These are phyloP conservation scores for Lasaia peninsularis DNA, from an alignment of 1,140 invertebrate genomes.

Conservation along the genomic window DNA sequence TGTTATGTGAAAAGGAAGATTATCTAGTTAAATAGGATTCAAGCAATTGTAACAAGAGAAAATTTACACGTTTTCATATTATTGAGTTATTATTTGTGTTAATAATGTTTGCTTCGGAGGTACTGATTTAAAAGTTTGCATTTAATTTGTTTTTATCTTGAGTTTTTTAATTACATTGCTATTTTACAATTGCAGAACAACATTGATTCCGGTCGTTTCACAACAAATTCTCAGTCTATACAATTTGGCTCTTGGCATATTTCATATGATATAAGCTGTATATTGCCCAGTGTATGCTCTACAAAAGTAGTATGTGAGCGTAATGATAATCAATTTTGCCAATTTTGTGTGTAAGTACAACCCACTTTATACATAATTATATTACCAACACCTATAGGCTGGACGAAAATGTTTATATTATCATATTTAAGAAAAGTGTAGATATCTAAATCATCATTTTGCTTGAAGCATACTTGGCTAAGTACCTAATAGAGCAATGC, in stretches of 20 bases:
- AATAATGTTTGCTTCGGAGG: constrained; percentile 21
- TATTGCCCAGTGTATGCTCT: constrained; percentile 64
- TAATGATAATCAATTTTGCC: constrained; percentile 64
- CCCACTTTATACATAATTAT: no score
- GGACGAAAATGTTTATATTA: no score
- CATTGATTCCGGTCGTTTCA: constrained; percentile 50
- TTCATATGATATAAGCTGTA: constrained; percentile 65
- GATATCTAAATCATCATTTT: no score
- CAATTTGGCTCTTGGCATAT: constrained; percentile 69
- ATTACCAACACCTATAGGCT: no score
- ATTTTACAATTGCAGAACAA: constrained; percentile 35
- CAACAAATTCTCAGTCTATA: constrained; percentile 58
- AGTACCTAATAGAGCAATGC: no score
- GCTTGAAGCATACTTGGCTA: no score
- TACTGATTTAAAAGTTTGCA: background rate
- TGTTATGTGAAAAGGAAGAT: no score
- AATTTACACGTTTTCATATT: background rate
- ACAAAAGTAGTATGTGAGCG: constrained; percentile 69
- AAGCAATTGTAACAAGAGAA: no score
- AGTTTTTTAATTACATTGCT: background rate
- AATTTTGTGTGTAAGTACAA: constrained; percentile 66
- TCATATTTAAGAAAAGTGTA: no score
- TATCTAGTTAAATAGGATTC: no score
- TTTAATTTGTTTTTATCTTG: background rate
- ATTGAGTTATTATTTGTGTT: background rate